These are phyloP conservation scores for Eospalax fontanierii DNA, from an alignment of 2,797 vertebrate species.

Conservation along the genomic window DNA sequence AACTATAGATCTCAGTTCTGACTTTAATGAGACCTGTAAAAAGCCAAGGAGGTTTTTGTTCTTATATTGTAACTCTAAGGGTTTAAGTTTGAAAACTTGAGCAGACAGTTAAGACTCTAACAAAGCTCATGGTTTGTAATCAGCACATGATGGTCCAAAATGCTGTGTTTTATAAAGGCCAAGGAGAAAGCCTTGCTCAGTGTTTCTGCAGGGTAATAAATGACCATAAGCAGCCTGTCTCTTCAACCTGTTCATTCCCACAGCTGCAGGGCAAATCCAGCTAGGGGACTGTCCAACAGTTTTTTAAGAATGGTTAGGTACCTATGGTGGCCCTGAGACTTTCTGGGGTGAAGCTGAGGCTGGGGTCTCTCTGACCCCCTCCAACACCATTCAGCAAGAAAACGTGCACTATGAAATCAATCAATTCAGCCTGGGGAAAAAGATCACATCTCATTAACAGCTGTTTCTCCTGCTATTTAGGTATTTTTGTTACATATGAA, in stretches of 20 bases:
- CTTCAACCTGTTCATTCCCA: background rate
- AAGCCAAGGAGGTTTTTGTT: background rate
- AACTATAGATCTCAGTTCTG: background rate
- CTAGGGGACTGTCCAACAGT: background rate
- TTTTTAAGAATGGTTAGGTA: background rate
- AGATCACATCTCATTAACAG: background rate
- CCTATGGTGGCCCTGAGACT: background rate
- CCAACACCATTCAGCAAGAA: background rate
- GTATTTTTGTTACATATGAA: background rate
- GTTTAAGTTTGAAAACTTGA: slow-evolving; percentile 23
- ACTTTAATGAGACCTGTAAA: slow-evolving; percentile 41
- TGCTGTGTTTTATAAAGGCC: slow-evolving; percentile 7
- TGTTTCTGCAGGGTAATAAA: background rate
- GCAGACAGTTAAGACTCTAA: slow-evolving; percentile 51
- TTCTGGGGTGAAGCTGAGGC: background rate
- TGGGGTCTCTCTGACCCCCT: background rate
- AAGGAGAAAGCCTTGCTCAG: background rate
- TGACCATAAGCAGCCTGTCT: background rate
- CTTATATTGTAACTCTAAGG: background rate
- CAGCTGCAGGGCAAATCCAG: background rate
- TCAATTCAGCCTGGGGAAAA: background rate
- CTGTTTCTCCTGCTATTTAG: background rate
- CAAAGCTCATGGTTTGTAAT: background rate
- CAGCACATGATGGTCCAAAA: slow-evolving; percentile 40
- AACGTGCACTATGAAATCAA: background rate